Evolutionary conservation across 1,140 invertebrate species (phyloP), one percentile per base, ranked within the genome.

Genomic region (Berghia stephanieae): DNA sequence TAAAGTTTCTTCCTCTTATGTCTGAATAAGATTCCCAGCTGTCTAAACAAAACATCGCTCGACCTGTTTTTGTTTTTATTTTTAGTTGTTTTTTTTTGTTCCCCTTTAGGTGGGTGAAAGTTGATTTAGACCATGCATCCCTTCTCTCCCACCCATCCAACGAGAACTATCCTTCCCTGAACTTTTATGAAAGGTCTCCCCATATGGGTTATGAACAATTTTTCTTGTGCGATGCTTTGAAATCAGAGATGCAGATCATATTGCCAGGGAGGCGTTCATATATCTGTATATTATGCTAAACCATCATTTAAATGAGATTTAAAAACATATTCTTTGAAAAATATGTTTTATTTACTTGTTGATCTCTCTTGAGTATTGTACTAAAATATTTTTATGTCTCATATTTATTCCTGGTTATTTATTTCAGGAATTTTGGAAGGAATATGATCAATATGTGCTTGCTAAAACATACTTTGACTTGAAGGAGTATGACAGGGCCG

Each of bases 401-500:
- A 13, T n/a, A n/a, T 57, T 55, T 55, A 57, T 74, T 55, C 21
- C 6, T 57, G 6, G 1, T 68, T 69, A n/a, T n/a, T n/a, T n/a
- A n/a, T 81, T 83, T 86, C 90, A 78, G 87, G 89, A 75, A 49
- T 84, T 60, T 83, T 83, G 52, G 88, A 91, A 18, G 88, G 92
- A 81, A 93, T 95, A 85, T 92, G 92, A 87, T 79, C 86, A 91
- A 10, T 98, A 96, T 85, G 91, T 92, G 38, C 86, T 97, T 75
- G 94, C 95, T 0, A 96, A 96, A 88, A 94, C 93, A 82, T 97
- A 96, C 86, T 98, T 97, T 88, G 96, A 98, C 90, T 90, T 94
- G 21, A 94, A 95, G 83, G 96, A 98, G 89, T 98, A 96, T 89
- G 95, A 96, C 82, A 92, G 96, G 86, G 95, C 95, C 78, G 94